Conservation (phyloP, 2,113 vertebrate species). For the Mystacornis crossleyi region DNA sequence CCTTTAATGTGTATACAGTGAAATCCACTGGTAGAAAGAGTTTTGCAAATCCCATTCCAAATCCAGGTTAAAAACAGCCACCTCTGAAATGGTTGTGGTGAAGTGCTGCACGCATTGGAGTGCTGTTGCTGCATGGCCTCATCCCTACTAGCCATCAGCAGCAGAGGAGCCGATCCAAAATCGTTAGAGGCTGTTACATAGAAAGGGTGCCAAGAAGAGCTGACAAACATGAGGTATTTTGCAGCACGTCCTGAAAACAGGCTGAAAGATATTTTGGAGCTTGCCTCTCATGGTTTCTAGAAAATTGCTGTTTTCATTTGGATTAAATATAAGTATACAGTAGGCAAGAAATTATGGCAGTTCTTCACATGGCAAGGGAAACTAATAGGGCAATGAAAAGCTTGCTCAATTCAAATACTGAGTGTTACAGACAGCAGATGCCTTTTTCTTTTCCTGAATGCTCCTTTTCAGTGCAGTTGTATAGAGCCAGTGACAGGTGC, state of each 20-base stretch:
- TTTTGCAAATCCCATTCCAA: background rate
- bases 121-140: background rate
- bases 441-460: background rate
- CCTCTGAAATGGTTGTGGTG: background rate
- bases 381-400: background rate
- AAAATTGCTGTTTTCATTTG: background rate
- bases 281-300: background rate
- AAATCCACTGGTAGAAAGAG: background rate
- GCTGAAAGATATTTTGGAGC: constrained; percentile 1
- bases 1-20: background rate
- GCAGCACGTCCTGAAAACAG: background rate
- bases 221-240: constrained; percentile 38
- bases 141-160: background rate
- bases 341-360: background rate
- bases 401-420: background rate
- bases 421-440: background rate
- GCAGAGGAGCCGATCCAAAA: background rate
- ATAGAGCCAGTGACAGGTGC: background rate
- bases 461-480: background rate
- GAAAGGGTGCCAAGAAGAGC: constrained; percentile 30
- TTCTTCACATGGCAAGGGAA: background rate
- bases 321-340: background rate
- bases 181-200: background rate
- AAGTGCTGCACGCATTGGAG: background rate
- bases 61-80: background rate